Conservation (phyloP, 1,140 invertebrate species). For the Dreissena polymorpha region DNA sequence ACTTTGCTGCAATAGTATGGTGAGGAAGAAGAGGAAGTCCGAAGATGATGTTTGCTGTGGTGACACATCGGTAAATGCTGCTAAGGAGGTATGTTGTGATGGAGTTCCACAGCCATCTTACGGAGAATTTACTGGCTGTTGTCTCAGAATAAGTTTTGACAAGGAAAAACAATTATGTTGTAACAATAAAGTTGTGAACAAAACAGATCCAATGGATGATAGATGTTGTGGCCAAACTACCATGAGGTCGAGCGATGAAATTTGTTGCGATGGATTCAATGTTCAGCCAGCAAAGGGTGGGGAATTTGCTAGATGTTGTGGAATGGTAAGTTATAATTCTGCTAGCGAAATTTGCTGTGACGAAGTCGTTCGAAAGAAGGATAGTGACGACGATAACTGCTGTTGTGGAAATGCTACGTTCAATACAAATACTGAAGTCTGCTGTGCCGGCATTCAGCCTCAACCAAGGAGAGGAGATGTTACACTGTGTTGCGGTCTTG, state of each 20-base stretch:
- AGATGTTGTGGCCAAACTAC: constrained; percentile 42
- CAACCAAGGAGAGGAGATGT: constrained; percentile 31
- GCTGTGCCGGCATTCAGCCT: constrained; percentile 36
- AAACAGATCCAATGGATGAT: constrained; percentile 31
- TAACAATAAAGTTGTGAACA: constrained; percentile 41
- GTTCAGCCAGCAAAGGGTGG: constrained; percentile 12
- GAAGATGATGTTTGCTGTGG: constrained; percentile 53
- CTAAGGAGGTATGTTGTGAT: constrained; percentile 38
- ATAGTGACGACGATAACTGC: constrained; percentile 36
- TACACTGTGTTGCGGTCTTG: constrained; percentile 44
- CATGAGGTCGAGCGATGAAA: constrained; percentile 49
- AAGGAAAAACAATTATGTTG: constrained; percentile 40
- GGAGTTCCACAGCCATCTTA: constrained; percentile 39
- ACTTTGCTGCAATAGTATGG: constrained; percentile 40
- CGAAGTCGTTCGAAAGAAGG: constrained; percentile 22
- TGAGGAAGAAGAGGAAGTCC: constrained; percentile 29
- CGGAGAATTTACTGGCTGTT: constrained; percentile 40
- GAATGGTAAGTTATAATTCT: constrained; percentile 35
- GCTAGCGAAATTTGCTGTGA: constrained; percentile 36
- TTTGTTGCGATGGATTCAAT: constrained; percentile 44
- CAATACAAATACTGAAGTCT: constrained; percentile 50
- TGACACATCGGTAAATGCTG: constrained; percentile 37
- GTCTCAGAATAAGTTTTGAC: constrained; percentile 32
- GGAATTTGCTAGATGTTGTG: constrained; percentile 43
- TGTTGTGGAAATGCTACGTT: constrained; percentile 54